These are phyloP conservation scores for Apamea monoglypha DNA, from an alignment of 2,888 invertebrate genomes.

Conservation along the genomic window DNA sequence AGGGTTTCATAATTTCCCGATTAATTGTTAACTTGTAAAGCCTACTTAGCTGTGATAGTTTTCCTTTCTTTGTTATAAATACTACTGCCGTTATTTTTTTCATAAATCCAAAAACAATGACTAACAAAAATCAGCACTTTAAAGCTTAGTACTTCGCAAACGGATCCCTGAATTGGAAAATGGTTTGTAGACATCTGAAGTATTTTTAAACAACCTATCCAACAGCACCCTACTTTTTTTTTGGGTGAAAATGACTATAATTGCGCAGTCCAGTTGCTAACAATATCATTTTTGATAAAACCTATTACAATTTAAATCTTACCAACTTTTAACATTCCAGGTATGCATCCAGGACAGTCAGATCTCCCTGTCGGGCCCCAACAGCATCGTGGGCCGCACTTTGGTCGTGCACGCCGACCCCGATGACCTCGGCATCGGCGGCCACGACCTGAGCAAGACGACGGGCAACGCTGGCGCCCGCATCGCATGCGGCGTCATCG, in stretches of 20 bases:
- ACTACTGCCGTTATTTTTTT: background rate
- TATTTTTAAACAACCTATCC: background rate
- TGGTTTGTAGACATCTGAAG: background rate
- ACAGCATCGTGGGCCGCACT: conserved; percentile 96
- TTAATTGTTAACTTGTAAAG: background rate
- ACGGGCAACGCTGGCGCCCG: conserved; percentile 99
- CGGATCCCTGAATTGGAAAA: background rate
- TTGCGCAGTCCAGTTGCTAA: background rate
- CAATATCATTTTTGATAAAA: background rate
- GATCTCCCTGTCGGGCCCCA: conserved; percentile 90
- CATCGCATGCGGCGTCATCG: conserved; percentile 97
- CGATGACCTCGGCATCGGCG: conserved; percentile 98
- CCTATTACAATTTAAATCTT: conserved; percentile 5
- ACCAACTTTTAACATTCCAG: conserved; percentile 66
- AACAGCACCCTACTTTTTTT: background rate
- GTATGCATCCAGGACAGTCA: conserved; percentile 83
- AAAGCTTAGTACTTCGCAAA: background rate
- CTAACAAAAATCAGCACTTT: background rate
- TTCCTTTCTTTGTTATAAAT: background rate
- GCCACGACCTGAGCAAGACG: conserved; percentile 97
- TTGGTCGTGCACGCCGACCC: conserved; percentile 97
- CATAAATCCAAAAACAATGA: too few species aligned
- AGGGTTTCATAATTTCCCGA: background rate
- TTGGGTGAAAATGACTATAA: background rate
- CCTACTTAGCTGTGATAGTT: too few species aligned